Evolutionary conservation across 2,113 vertebrate genomes (phyloP).

Genomic region (Rousettus leschenaultii): DNA sequence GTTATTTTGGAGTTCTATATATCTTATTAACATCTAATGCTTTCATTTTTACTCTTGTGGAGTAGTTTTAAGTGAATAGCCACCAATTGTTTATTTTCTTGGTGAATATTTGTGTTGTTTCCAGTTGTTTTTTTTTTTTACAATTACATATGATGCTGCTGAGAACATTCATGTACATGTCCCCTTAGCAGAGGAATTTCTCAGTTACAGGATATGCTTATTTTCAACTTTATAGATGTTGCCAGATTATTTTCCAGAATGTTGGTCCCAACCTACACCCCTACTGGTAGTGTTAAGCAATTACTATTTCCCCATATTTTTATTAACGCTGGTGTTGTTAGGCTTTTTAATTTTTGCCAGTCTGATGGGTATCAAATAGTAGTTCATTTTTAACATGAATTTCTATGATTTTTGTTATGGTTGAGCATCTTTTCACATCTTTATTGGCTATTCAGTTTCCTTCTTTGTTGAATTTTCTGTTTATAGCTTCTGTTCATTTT

Average conservation of each 20-base stretch:
- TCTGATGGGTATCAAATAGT: not conserved
- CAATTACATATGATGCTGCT: not conserved
- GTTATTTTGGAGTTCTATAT: not conserved
- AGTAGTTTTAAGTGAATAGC: not conserved
- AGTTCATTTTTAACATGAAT: conserved; percentile 20
- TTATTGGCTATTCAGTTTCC: not conserved
- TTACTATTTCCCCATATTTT: not conserved
- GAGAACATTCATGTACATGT: not conserved
- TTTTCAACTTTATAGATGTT: not conserved
- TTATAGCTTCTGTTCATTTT: conserved; percentile 1
- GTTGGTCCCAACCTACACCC: not conserved
- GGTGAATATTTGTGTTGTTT: not conserved
- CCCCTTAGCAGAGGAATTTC: not conserved
- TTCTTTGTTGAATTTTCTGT: not conserved
- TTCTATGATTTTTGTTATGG: not conserved
- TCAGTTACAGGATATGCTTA: not conserved
- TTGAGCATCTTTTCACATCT: conserved; percentile 10
- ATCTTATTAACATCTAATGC: not conserved
- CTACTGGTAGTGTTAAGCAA: not conserved
- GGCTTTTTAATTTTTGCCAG: not conserved
- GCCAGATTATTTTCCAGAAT: not conserved
- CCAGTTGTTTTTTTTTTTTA: not conserved
- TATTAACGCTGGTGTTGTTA: not conserved
- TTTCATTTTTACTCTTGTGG: not conserved
- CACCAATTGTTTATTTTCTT: not conserved